Conservation (phyloP, 1,140 invertebrate species). For the Sitodiplosis mosellana region DNA sequence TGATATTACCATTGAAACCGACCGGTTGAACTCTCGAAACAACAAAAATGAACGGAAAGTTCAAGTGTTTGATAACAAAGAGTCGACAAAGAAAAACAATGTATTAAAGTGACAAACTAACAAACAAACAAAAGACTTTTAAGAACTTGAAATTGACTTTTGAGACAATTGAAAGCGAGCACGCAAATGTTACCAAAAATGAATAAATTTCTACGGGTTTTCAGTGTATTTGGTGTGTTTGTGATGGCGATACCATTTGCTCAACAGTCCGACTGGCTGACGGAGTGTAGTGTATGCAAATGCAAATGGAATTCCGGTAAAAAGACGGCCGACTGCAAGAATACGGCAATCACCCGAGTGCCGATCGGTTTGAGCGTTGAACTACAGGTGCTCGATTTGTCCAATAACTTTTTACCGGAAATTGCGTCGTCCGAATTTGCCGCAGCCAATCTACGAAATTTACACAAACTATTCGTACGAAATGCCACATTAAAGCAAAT, state of each 20-base stretch:
- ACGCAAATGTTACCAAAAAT: too few relatives aligned
- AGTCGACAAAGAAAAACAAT: too few relatives aligned
- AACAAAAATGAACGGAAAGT: too few relatives aligned
- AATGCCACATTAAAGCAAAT: slow-evolving; percentile 48
- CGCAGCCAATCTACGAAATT: slow-evolving; percentile 44
- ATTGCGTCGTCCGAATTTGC: slow-evolving; percentile 46
- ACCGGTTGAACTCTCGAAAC: too few relatives aligned
- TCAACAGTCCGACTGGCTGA: slow-evolving; percentile 28
- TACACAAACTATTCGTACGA: slow-evolving; percentile 56
- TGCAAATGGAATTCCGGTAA: slow-evolving; percentile 63
- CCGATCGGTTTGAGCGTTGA: slow-evolving; percentile 47
- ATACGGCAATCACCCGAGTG: slow-evolving; percentile 39
- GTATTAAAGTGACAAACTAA: too few relatives aligned
- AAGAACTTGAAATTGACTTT: too few relatives aligned
- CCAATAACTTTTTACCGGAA: slow-evolving; percentile 42
- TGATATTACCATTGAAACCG: too few relatives aligned
- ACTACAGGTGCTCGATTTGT: slow-evolving; percentile 58
- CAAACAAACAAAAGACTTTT: too few relatives aligned
- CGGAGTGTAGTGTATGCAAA: slow-evolving; percentile 37
- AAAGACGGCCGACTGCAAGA: slow-evolving; percentile 58
- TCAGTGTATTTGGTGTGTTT: too few relatives aligned
- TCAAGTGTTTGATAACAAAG: too few relatives aligned
- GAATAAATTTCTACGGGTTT: too few relatives aligned
- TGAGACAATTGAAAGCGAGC: too few relatives aligned
- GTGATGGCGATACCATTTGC: background rate